These are phyloP conservation scores for Cancer borealis DNA, from an alignment of 2,888 invertebrate species.

Conservation along the genomic window DNA sequence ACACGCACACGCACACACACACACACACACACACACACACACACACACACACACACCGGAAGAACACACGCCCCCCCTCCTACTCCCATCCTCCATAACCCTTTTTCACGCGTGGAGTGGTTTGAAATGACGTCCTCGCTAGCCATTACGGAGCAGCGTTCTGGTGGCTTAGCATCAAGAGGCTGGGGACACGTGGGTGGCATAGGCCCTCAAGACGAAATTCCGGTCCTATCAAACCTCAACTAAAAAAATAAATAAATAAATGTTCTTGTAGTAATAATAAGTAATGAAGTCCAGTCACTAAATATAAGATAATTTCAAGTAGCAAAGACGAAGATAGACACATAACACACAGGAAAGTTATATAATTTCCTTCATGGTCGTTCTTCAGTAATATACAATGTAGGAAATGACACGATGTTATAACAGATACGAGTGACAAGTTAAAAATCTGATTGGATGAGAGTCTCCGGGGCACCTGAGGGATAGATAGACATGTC, in stretches of 20 bases:
- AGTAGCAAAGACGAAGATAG: not conserved
- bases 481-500: not conserved
- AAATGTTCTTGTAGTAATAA: not conserved
- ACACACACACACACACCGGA: not conserved
- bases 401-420: not conserved
- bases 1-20: not conserved
- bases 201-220: not conserved
- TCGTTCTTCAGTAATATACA: not conserved
- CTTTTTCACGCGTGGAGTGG: not conserved
- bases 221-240: not conserved
- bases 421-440: not conserved
- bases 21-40: conserved; percentile 32
- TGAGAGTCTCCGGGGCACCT: not conserved
- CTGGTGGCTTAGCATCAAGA: not conserved
- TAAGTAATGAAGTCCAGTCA: not conserved
- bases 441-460: not conserved
- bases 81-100: not conserved
- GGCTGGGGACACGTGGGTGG: not conserved
- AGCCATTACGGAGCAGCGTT: not conserved
- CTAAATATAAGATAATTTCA: not conserved
- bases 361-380: not conserved
- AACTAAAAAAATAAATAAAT: not conserved
- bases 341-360: not conserved
- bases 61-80: not conserved
- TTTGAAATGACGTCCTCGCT: not conserved